Evolutionary conservation across 2,797 vertebrate genomes (phyloP), one percentile per base, ranked within the genome.

Genomic region (Cyprinodon diabolis): DNA sequence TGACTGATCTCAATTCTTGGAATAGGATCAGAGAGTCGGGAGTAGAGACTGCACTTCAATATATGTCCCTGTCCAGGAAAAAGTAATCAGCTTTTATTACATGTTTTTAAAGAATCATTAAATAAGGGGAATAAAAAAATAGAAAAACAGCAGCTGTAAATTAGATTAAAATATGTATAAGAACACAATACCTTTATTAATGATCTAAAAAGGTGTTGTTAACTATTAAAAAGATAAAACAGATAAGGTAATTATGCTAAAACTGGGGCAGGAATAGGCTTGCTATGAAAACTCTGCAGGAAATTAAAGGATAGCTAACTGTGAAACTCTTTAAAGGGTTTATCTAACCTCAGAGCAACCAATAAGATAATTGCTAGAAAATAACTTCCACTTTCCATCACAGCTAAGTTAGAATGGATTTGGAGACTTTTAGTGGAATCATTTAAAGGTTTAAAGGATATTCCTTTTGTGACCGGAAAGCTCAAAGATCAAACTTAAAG

Each of bases 121-220:
- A 65, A 78, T 83, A 76, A 85, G 56, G 35, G n/a, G 68, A 63
- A 67, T 82, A 86, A 90, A 80, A 13, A 30, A 30, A 30, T 74
- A 82, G 71, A 87, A 90, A 90, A 80, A 82, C 72, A 74, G 70
- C 74, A 71, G 68, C 74, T 12, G 76, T 83, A 84, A 88, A 90
- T 88, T 23, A 90, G 79, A 88, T 89, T 79, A 91, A 80, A 90
- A 93, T 92, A 92, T 85, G 80, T 69, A 90, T 86, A 77, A 75
- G 66, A 77, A 79, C 63, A 81, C 23, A 82, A 62, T 71, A 0
- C 91, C 68, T 69, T 48, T 40, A 13, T 47, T 86, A 87, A 92
- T 88, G 87, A 75, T 87, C 75, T 79, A 80, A 81, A 78, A 89
- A 88, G 84, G 81, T 84, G 86, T 81, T 82, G 69, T 75, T 78